phyloP scores from a whole-genome alignment of 2,113 vertebrate species.

The Rhegmatorhina hoffmannsi region DNA sequence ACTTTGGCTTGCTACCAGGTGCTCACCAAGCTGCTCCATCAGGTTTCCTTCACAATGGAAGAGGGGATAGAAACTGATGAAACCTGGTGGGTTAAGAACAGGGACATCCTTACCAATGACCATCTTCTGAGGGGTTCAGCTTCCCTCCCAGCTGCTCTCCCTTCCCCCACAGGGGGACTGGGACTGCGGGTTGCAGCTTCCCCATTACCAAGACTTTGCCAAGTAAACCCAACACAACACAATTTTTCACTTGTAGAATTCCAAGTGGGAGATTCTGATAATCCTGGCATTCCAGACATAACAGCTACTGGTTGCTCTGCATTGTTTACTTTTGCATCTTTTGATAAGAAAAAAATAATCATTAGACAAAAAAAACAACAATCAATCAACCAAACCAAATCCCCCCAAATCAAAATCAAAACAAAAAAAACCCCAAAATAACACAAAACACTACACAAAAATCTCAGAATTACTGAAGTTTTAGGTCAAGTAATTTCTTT shows the following conservation, averaged over 20 bases:
- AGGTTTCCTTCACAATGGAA: not conserved
- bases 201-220: not conserved
- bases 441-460: not conserved
- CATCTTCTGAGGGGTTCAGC: fast-evolving
- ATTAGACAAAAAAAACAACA: not conserved
- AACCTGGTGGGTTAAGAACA: not conserved
- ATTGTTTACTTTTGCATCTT: not conserved
- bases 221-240: not conserved
- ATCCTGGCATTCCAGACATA: not conserved
- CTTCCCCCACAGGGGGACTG: not conserved
- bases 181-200: not conserved
- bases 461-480: fast-evolving
- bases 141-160: not conserved
- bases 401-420: no score
- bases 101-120: not conserved
- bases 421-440: no score
- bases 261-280: not conserved
- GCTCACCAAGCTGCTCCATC: not conserved
- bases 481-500: not conserved
- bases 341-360: not conserved
- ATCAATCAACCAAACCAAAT: not conserved
- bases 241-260: not conserved
- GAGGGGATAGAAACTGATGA: not conserved
- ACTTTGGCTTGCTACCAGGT: not conserved
- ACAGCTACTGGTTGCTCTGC: not conserved